Percentiles rank a stretch among this genome's conserved stretches.
Evolutionary conservation across 2,113 vertebrate species (phyloP).

Genomic region (Prunella himalayana): DNA sequence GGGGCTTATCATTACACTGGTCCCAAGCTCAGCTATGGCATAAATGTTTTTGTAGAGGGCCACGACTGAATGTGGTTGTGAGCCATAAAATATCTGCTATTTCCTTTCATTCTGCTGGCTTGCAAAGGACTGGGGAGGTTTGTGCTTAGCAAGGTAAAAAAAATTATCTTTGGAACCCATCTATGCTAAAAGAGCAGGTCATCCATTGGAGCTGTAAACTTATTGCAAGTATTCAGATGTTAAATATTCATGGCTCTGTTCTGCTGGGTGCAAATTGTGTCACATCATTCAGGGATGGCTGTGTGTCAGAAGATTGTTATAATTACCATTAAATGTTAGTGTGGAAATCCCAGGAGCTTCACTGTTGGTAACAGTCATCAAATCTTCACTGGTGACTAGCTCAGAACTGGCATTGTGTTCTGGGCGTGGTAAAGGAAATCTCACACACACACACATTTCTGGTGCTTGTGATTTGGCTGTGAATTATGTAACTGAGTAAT

Average conservation of each 20-base stretch:
- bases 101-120: conserved; percentile 6
- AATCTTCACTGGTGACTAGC: not conserved
- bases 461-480: not conserved
- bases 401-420: not conserved
- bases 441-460: not conserved
- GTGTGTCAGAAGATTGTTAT: not conserved
- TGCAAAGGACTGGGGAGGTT: not conserved
- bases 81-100: not conserved
- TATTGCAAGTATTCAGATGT: not conserved
- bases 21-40: not conserved
- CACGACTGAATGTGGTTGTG: not conserved
- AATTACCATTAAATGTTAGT: not conserved
- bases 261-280: not conserved
- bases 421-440: not conserved
- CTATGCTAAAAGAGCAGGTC: not conserved
- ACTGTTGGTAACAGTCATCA: not conserved
- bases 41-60: conserved; percentile 8
- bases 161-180: not conserved
- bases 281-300: not conserved
- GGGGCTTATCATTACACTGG: not conserved
- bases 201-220: not conserved
- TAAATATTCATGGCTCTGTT: not conserved
- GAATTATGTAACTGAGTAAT: not conserved
- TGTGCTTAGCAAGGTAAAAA: conserved; percentile 17
- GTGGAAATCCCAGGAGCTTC: not conserved